Conservation (phyloP, 2,888 invertebrate genomes). For the Epinotia demarniana region DNA sequence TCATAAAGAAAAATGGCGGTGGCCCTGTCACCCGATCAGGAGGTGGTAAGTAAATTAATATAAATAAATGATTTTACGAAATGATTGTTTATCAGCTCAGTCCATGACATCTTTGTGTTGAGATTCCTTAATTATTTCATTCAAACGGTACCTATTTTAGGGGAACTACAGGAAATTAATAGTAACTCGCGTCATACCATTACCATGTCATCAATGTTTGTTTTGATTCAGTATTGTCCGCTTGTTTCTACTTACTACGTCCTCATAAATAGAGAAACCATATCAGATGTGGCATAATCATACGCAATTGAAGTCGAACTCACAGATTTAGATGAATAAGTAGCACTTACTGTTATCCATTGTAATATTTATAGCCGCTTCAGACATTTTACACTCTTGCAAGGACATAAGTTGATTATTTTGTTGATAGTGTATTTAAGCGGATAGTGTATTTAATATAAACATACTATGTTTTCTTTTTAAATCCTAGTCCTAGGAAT, state of each 20-base stretch:
- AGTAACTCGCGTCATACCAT: slow-evolving; percentile 62
- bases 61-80: slow-evolving; percentile 46
- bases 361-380: background rate
- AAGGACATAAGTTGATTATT: background rate
- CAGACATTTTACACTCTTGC: background rate
- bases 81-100: background rate
- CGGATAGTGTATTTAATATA: background rate
- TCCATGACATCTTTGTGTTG: slow-evolving; percentile 8
- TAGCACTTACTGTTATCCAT: background rate
- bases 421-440: too few species aligned
- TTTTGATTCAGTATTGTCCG: slow-evolving; percentile 71
- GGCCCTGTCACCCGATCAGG: slow-evolving; percentile 90
- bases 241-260: slow-evolving; percentile 37
- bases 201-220: slow-evolving; percentile 83
- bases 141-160: slow-evolving; percentile 17
- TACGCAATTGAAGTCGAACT: background rate
- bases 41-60: slow-evolving; percentile 86
- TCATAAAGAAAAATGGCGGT: slow-evolving; percentile 85
- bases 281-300: background rate
- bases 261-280: slow-evolving; percentile 1
- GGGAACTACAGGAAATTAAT: slow-evolving; percentile 49
- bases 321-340: background rate
- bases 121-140: slow-evolving; percentile 4
- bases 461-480: background rate
- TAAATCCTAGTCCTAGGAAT: background rate